Conservation (phyloP, 1,140 invertebrate genomes). For the Triops cancriformis region DNA sequence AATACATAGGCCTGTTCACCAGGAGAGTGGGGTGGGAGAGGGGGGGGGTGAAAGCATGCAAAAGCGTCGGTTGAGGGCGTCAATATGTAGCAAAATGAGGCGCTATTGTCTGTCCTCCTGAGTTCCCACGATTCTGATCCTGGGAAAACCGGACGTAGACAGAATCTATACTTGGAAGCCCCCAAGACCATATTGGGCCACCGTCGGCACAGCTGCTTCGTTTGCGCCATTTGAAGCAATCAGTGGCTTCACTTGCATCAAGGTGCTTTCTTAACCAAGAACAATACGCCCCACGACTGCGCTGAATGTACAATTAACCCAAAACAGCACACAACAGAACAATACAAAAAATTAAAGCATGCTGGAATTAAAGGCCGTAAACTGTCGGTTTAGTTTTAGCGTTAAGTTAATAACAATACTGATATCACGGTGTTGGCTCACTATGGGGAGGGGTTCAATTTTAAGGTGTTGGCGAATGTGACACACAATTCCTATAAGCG, state of each 20-base stretch:
- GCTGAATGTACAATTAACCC: no score
- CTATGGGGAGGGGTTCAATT: no score
- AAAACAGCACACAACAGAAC: no score
- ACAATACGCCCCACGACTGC: no score
- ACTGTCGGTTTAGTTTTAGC: no score
- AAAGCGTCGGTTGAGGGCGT: not conserved
- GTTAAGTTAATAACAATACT: no score
- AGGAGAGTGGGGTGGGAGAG: not conserved
- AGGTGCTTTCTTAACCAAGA: not conserved
- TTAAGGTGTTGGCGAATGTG: no score
- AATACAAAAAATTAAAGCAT: no score
- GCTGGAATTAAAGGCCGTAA: no score
- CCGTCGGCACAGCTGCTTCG: not conserved
- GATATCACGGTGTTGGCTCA: no score
- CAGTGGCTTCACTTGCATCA: not conserved
- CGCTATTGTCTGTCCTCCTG: not conserved
- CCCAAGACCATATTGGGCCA: not conserved
- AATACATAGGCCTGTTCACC: not conserved
- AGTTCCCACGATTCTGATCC: slow-evolving; percentile 7
- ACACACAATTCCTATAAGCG: no score
- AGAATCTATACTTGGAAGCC: not conserved
- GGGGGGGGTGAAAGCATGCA: slow-evolving; percentile 2
- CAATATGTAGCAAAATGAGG: not conserved
- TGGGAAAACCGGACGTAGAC: not conserved
- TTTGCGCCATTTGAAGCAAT: not conserved